These are phyloP conservation scores for Acleris sparsana DNA, from an alignment of 2,888 invertebrate genomes.

Conservation along the genomic window DNA sequence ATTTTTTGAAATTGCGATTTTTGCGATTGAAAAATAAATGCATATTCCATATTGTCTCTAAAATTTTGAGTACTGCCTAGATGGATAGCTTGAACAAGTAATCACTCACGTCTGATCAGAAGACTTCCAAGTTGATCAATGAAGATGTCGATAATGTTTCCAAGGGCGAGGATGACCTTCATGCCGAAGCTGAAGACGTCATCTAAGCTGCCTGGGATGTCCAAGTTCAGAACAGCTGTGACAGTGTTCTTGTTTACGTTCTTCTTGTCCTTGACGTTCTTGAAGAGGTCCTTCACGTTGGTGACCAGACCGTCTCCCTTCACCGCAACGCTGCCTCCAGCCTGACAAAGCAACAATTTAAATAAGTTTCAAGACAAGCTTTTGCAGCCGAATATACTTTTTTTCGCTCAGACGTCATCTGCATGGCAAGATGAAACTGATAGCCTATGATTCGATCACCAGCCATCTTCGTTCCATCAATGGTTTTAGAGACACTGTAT, in stretches of 20 bases:
- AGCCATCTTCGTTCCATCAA: no score
- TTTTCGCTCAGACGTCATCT: no score
- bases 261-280: background rate
- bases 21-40: no score
- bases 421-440: no score
- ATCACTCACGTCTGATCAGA: conserved; percentile 1
- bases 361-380: no score
- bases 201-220: background rate
- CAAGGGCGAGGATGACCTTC: conserved; percentile 8
- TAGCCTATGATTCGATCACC: no score
- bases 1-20: no score
- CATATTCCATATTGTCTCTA: no score
- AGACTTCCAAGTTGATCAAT: background rate
- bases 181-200: background rate
- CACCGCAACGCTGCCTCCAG: background rate
- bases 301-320: background rate
- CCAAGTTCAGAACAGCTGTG: conserved; percentile 1
- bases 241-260: background rate
- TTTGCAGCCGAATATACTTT: no score
- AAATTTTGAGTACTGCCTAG: no score
- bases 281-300: background rate
- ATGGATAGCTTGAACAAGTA: background rate
- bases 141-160: conserved; percentile 4
- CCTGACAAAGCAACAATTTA: no score
- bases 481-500: no score